phyloP scores from a whole-genome alignment of 1,140 invertebrate species.

The Meloidogyne exigua region DNA sequence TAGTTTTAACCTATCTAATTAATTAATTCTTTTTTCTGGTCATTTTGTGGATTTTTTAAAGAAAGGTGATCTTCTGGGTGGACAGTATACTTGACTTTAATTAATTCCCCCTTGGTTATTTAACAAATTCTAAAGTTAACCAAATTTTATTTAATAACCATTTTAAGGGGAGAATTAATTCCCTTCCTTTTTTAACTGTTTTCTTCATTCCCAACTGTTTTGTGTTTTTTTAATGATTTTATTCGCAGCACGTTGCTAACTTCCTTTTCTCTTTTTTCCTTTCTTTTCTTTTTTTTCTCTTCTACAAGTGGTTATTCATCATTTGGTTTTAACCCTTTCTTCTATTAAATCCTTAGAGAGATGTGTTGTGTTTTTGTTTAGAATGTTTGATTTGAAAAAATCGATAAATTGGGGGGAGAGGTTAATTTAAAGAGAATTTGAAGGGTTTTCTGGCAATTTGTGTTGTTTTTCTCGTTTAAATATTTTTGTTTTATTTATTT shows the following conservation, averaged over 20 bases:
- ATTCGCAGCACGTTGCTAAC: not conserved
- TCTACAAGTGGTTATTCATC: not conserved
- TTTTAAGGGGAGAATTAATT: not conserved
- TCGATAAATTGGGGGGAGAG: too few species aligned
- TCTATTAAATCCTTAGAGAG: too few species aligned
- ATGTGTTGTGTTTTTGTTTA: not conserved
- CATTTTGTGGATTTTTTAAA: not conserved
- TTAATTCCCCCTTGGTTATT: too few species aligned
- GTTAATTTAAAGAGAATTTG: too few species aligned
- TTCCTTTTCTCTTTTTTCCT: not conserved
- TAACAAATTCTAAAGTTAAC: too few species aligned
- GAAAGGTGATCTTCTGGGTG: not conserved
- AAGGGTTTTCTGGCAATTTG: too few species aligned
- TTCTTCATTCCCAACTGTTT: not conserved
- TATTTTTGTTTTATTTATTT: not conserved
- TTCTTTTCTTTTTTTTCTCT: not conserved
- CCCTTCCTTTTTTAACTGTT: not conserved
- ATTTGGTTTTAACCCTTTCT: not conserved
- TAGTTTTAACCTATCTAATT: too few species aligned
- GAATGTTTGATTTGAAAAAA: not conserved
- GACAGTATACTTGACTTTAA: too few species aligned
- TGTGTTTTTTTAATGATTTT: not conserved
- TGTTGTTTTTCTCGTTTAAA: not conserved
- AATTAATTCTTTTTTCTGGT: too few species aligned
- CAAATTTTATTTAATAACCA: too few species aligned